Base-by-base conservation (phyloP, 2,113 vertebrate species). In the Mellivora capensis region DNA sequence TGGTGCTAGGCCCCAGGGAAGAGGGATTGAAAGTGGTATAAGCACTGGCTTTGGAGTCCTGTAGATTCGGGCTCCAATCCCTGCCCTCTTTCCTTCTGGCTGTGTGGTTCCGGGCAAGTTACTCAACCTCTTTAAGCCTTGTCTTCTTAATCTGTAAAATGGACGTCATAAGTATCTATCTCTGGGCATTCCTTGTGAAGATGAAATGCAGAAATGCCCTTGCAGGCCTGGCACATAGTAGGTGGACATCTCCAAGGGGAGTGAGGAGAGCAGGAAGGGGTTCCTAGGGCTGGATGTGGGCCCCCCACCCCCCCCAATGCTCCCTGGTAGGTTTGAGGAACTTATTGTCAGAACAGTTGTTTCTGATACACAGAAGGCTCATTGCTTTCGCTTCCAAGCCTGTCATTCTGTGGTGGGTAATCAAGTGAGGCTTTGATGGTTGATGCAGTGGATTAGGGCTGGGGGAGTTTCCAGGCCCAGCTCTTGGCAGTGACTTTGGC, bases 341-440 rank as follows among this genome's bases (percentile, higher is more conserved):
- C 15, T 6, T 80, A 94, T 27, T 62, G 89, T 80, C 31, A 77
- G 59, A 77, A 76, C 92, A 67, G 83, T 92, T 96, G 96, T 84
- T 97, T 91, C 82, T 83, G 96, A 83, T 74, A 25, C 77, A 79
- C 72, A 71, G 54, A 81, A 88, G 67, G 18, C 82, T 91, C 1
- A 1, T 29, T 79, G 29, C 85, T 96, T 90, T 92, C 44, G 3
- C 1, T 34, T 83, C 47, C 31, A 80, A 95, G 91, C 74, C 67
- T 62, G 34, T 69, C 34, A 49, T 93, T 87, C 93, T 97, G 86
- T 1, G 20, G 91, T 57, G 79, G 87, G 93, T 93, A 88, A 96
- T 94, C 95, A 94, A 92, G 95, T 64, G 49, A 59, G 74, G 61
- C 91, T 96, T 96, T 95, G 97, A 93, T 88, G 84, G 64, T 2